These are phyloP conservation scores for Abramis brama DNA, from an alignment of 2,113 vertebrate genomes.

Conservation along the genomic window DNA sequence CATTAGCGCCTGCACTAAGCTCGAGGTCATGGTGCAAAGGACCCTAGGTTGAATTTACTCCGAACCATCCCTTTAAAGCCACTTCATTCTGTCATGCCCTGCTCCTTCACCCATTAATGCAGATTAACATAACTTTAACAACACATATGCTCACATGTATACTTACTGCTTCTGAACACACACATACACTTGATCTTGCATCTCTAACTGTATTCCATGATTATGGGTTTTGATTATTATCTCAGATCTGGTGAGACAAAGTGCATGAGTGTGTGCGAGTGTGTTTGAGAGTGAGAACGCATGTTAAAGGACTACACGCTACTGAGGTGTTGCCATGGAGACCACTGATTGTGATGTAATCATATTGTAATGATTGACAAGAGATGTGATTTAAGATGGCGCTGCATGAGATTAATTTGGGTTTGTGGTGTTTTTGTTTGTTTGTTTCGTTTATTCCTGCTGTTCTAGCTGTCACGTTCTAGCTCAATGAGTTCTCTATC, in stretches of 20 bases:
- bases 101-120: conserved; percentile 44
- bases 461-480: conserved; percentile 95
- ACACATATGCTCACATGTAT: neutral
- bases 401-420: conserved; percentile 75
- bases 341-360: conserved; percentile 13
- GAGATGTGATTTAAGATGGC: conserved; percentile 9
- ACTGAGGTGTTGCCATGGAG: neutral
- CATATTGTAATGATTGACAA: conserved; percentile 40
- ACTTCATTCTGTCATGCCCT: conserved; percentile 36
- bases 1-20: too few species aligned
- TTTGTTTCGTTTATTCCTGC: conserved; percentile 79
- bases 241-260: neutral
- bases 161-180: conserved; percentile 1
- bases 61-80: neutral
- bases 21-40: too few species aligned
- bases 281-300: neutral
- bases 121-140: conserved; percentile 47
- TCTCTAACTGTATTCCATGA: neutral
- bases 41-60: too few species aligned
- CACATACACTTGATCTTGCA: neutral
- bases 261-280: conserved; percentile 25
- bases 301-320: neutral
- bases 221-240: neutral
- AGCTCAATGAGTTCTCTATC: conserved; percentile 98
- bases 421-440: conserved; percentile 75